A percentile compares a stretch with the other conserved stretches of the same genome.
Evolutionary conservation across 2,113 vertebrate genomes (phyloP).

Genomic region (Eurystomus gularis): DNA sequence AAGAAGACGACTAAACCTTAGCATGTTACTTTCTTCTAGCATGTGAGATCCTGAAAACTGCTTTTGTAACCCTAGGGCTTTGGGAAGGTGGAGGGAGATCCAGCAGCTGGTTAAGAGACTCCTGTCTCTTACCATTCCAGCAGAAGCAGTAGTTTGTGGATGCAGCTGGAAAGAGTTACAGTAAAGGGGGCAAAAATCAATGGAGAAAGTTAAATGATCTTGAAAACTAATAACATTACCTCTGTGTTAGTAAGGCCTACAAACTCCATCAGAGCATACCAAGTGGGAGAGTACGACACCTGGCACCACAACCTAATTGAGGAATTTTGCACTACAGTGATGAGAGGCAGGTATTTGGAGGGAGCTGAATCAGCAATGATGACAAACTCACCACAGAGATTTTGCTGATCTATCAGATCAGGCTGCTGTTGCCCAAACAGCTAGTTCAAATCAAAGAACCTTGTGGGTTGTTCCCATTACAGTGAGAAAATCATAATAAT

Average conservation of each 20-base stretch:
- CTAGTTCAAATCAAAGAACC: not conserved
- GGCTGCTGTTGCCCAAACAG: not conserved
- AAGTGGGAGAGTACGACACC: not conserved
- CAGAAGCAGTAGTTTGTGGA: not conserved
- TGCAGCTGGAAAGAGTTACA: not conserved
- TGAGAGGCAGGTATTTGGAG: not conserved
- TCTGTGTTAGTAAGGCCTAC: not conserved
- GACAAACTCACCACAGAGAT: not conserved
- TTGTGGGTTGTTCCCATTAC: not conserved
- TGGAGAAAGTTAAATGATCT: constrained; percentile 21
- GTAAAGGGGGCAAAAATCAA: not conserved
- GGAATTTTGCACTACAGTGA: not conserved
- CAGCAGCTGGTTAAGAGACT: not conserved
- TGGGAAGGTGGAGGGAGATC: not conserved
- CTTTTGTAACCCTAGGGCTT: not conserved
- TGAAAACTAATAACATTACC: not conserved
- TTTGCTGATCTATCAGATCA: not conserved
- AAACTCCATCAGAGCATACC: constrained; percentile 25
- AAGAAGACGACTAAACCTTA: not conserved
- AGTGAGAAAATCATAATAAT: not conserved
- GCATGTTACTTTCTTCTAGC: not conserved
- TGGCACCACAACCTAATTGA: not conserved
- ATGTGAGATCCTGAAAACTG: not conserved
- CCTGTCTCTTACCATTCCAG: not conserved
- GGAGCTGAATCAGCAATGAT: not conserved